Conservation (phyloP, 2,888 invertebrate species). For the Polia nebulosa region DNA sequence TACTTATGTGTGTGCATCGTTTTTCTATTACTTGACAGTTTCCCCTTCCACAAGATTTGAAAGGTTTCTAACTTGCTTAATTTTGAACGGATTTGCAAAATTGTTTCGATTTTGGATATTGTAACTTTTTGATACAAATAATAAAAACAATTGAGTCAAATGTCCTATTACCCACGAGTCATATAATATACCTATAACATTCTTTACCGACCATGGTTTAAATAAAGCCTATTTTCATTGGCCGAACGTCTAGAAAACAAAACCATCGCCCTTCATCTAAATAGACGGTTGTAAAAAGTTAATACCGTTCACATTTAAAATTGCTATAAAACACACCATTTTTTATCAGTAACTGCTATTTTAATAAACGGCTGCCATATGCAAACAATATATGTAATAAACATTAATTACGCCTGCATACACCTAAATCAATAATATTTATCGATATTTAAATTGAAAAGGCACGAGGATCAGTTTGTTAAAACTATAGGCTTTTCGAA, state of each 20-base stretch:
- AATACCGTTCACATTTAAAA: constrained; percentile 14
- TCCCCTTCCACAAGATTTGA: no score
- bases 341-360: constrained; percentile 9
- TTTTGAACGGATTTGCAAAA: no score
- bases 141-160: no score
- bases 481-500: neutral
- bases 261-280: constrained; percentile 15
- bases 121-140: no score
- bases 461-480: neutral
- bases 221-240: neutral
- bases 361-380: neutral
- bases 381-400: no score
- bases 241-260: neutral
- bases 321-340: neutral
- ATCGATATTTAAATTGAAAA: neutral
- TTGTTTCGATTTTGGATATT: no score
- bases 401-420: no score
- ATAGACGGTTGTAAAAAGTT: constrained; percentile 7
- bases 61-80: no score
- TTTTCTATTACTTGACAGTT: no score
- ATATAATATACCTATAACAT: no score
- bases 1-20: no score
- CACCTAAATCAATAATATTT: neutral
- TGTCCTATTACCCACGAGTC: no score
- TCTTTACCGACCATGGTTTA: neutral